phyloP scores from a whole-genome alignment of 1,140 invertebrate genomes.

The Macrobrachium rosenbergii region DNA sequence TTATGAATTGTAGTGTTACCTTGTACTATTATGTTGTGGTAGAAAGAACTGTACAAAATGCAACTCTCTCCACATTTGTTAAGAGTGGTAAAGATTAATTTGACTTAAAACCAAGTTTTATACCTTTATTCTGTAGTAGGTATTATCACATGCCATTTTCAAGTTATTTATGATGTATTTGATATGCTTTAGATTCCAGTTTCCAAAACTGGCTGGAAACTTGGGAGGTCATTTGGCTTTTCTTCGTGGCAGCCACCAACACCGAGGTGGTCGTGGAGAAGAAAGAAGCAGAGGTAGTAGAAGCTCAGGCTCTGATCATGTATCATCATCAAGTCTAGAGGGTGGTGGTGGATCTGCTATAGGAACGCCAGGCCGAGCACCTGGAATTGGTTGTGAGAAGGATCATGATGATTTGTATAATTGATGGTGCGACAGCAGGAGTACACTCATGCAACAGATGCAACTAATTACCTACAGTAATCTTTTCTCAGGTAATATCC shows the following conservation, averaged over 20 bases:
- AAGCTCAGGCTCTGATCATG: conserved; percentile 58
- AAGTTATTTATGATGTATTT: too few relatives aligned
- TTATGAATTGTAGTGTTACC: too few relatives aligned
- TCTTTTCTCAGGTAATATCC: conserved; percentile 39
- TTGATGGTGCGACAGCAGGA: conserved; percentile 51
- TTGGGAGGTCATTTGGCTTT: conserved; percentile 43
- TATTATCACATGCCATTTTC: too few relatives aligned
- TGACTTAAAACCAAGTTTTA: too few relatives aligned
- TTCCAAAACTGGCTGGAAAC: conserved; percentile 42
- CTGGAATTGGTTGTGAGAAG: conserved; percentile 41
- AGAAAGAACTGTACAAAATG: too few relatives aligned
- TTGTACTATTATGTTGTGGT: too few relatives aligned
- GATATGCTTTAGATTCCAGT: conserved; percentile 36
- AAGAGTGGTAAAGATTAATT: too few relatives aligned
- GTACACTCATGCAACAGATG: conserved; percentile 38
- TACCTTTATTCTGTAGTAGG: too few relatives aligned
- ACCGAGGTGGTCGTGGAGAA: background rate
- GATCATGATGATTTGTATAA: conserved; percentile 64
- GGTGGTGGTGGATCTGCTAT: conserved; percentile 48
- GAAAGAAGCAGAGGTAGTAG: background rate
- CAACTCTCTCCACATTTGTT: too few relatives aligned
- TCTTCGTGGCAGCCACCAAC: conserved; percentile 41
- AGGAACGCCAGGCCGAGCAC: conserved; percentile 35
- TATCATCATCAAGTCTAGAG: conserved; percentile 51
- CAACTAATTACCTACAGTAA: conserved; percentile 40